phyloP scores from a whole-genome alignment of 2,888 invertebrate species.

The Tenthredo amoena region DNA sequence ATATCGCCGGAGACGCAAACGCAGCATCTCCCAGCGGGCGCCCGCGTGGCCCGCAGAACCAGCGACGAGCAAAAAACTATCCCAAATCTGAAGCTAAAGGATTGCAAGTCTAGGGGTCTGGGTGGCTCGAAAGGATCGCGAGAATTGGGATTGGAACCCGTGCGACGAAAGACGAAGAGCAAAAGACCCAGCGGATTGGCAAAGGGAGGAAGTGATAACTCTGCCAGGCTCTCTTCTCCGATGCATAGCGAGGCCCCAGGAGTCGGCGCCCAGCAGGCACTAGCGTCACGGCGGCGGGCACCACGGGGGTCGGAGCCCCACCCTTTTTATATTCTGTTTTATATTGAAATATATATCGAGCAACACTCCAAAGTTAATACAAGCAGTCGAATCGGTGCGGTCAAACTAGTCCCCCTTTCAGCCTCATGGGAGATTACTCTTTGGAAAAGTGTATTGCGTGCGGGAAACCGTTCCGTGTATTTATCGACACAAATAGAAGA shows the following conservation, averaged over 20 bases:
- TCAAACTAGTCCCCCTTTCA: constrained; percentile 23
- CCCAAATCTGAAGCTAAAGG: constrained; percentile 4
- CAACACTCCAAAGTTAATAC: constrained; percentile 53
- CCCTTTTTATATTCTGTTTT: constrained; percentile 55
- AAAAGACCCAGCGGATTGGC: constrained; percentile 46
- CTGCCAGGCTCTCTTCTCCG: constrained; percentile 36
- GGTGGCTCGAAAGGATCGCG: constrained; percentile 33
- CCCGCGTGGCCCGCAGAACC: constrained; percentile 15
- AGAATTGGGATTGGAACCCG: constrained; percentile 35
- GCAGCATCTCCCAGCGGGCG: constrained; percentile 48
- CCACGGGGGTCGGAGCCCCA: constrained; percentile 49
- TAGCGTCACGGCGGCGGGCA: constrained; percentile 54
- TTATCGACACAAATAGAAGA: constrained; percentile 31
- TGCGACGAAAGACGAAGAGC: constrained; percentile 37
- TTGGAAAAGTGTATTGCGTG: constrained; percentile 11
- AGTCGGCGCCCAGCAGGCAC: constrained; percentile 53
- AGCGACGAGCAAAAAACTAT: constrained; percentile 46
- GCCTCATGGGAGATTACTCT: constrained; percentile 37
- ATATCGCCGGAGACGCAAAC: constrained; percentile 47
- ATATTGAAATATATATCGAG: constrained; percentile 58
- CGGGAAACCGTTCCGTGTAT: constrained; percentile 21
- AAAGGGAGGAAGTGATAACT: constrained; percentile 52
- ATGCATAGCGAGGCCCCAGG: constrained; percentile 36
- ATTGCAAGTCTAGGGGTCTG: constrained; percentile 27
- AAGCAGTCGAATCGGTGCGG: constrained; percentile 50